A percentile compares a stretch with the other conserved stretches of the same genome.
Conservation (phyloP, 1,140 invertebrate species). For the Drosophila lacertosa region DNA sequence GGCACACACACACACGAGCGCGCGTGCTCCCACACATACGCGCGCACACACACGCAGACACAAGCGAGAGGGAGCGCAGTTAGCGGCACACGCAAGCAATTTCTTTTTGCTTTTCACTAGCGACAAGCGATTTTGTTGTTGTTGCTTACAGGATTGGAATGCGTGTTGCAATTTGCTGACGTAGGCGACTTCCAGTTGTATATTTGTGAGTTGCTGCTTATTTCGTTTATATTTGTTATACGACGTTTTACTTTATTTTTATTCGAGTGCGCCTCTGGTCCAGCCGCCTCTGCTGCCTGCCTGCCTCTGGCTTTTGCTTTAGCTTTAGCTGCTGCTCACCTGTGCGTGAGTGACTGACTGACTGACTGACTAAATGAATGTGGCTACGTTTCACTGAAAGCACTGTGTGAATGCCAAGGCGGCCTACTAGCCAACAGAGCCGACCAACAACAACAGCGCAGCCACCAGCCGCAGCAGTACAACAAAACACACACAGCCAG, state of each 20-base stretch:
- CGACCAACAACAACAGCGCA: slow-evolving; percentile 38
- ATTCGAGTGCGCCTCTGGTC: slow-evolving; percentile 40
- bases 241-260: slow-evolving; percentile 9
- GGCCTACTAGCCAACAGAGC: slow-evolving; percentile 44
- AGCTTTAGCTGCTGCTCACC: slow-evolving; percentile 58
- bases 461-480: slow-evolving; percentile 24
- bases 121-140: slow-evolving; percentile 24
- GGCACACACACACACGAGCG: slow-evolving; percentile 29
- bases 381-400: slow-evolving; percentile 52
- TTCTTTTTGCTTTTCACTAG: slow-evolving; percentile 48
- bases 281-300: slow-evolving; percentile 53
- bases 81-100: slow-evolving; percentile 47
- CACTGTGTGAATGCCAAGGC: slow-evolving; percentile 52
- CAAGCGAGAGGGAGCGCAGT: slow-evolving; percentile 16
- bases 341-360: slow-evolving; percentile 48
- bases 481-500: slow-evolving; percentile 31
- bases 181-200: slow-evolving; percentile 50
- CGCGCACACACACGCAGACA: slow-evolving; percentile 1
- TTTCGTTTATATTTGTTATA: neutral
- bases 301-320: slow-evolving; percentile 49
- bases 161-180: slow-evolving; percentile 55
- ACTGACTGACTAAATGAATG: slow-evolving; percentile 28
- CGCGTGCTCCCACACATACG: slow-evolving; percentile 10
- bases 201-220: slow-evolving; percentile 10
- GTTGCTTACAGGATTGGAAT: slow-evolving; percentile 51